These are phyloP conservation scores for Poicephalus meyeri DNA, from an alignment of 2,113 vertebrate genomes.

Conservation along the genomic window DNA sequence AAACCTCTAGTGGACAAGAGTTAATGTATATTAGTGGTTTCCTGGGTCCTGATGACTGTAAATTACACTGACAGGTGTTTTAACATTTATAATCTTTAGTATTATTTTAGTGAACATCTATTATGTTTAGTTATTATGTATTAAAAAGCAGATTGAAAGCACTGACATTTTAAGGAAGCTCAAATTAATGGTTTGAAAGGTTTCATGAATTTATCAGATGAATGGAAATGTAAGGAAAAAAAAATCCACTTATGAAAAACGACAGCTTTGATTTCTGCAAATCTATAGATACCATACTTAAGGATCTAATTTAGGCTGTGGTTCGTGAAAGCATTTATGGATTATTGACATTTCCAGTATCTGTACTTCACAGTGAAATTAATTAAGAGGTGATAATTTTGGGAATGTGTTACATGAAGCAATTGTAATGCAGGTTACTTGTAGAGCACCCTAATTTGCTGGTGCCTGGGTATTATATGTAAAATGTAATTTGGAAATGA, in stretches of 20 bases:
- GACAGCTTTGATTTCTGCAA: conserved; percentile 38
- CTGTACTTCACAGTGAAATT: conserved; percentile 42
- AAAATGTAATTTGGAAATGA: conserved; percentile 53
- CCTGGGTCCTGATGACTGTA: conserved; percentile 22
- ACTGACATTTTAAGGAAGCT: conserved; percentile 42
- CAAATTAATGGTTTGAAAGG: conserved; percentile 65
- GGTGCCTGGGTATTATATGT: conserved; percentile 34
- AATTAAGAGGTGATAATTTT: conserved; percentile 62
- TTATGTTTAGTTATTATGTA: conserved; percentile 46
- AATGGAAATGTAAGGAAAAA: conserved; percentile 27
- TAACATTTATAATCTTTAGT: conserved; percentile 47
- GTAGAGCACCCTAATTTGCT: background rate
- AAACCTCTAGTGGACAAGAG: background rate
- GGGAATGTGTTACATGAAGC: conserved; percentile 29
- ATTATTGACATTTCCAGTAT: conserved; percentile 70
- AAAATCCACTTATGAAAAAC: background rate
- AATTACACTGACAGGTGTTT: conserved; percentile 17
- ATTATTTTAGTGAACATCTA: conserved; percentile 43
- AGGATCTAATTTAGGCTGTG: conserved; percentile 54
- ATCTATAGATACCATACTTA: conserved; percentile 60
- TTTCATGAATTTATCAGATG: conserved; percentile 50
- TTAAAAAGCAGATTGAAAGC: conserved; percentile 41
- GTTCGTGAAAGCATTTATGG: conserved; percentile 47
- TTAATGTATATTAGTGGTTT: conserved; percentile 3
- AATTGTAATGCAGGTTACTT: conserved; percentile 12